Base-by-base conservation (phyloP, 2,113 vertebrate genomes). In the Aix galericulata region DNA sequence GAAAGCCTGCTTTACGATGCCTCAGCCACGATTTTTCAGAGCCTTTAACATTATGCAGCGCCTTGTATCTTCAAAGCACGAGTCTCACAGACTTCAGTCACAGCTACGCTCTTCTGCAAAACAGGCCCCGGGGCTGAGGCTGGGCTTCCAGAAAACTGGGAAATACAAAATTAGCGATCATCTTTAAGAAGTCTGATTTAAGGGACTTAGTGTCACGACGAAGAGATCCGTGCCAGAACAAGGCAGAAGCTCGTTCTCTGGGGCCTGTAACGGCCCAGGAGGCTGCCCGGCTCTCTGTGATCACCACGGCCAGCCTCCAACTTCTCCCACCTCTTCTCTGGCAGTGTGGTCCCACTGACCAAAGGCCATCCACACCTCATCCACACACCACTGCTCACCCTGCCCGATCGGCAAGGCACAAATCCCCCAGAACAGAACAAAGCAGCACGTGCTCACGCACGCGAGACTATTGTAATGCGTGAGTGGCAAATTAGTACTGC, bases 1-100 rank as follows among this genome's bases (percentile, higher is more conserved):
- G 68, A 72, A 94, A 94, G 68, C 48, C 76, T 88, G 88, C 80
- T 77, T 86, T 92, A 91, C 95, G 83, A 95, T 64, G 90, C 63
- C 82, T 78, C 83, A 60, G 69, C 60, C 56, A 48, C 48, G 63
- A 78, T 93, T 94, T 94, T 93, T 86, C 68, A 90, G 76, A 71
- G 25, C 78, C 64, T 84, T 94, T 78, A 95, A 82, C 79, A 53
- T 86, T 81, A 84, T 52, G 60, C 64, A 68, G 66, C 74, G 66
- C 64, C 94, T 94, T 83, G 27, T 48, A 68, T 89, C 83, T 91
- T 95, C 94, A 93, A 92, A 95, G 79, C 23, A 0, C 14, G 46
- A 89, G 52, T n/a, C 76, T 92, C 68, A 22, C 38, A 86, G 60
- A 50, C 67, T 94, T 90, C 90, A 75, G 82, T 95, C 86, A 86